Base-by-base conservation (phyloP, 2,888 invertebrate species). In the Luperina testacea region DNA sequence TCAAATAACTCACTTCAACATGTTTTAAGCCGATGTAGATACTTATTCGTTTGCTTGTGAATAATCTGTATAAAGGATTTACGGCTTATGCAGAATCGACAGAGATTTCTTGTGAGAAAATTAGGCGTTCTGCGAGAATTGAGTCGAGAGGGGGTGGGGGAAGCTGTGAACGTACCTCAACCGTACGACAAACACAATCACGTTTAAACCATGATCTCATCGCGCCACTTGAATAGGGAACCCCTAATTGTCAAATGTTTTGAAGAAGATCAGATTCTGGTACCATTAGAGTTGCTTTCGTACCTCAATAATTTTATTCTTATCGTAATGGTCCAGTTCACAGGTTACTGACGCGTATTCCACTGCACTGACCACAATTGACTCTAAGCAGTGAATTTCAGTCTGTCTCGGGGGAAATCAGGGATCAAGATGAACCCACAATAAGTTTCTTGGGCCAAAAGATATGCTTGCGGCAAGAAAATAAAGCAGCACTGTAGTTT, bases 151-250 rank as follows among this genome's bases (percentile, higher is more conserved):
- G 84, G 73, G 80, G 72, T 57, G 79, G 77, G 81, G 75, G 74
- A 74, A 73, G 75, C 78, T 75, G 73, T 81, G 76, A 85, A 81
- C 74, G 86, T 85, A 85, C 84, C 86, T 89, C 87, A 87, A 90
- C 83, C 85, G 89, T 89, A 91, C 88, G 81, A 90, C 90, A 93
- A 93, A 93, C 90, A 92, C 88, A 91, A 92, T 92, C 90, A 92
- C 91, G 88, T 82, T 90, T 89, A 86, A 90, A 87, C 87, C 89
- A 88, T 90, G 90, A 92, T 90, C 90, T 90, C 87, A 86, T 85
- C 83, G 57, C 45, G 78, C 84, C 82, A 87, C 90, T 90, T 83
- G 68, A 88, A 81, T 80, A 77, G 76, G 83, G 75, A 88, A 88
- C 84, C 82, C 75, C 86, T 89, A 90, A 90, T 90, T 90, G 86